Evolutionary conservation across 2,113 vertebrate genomes (phyloP).

Genomic region (Craseonycteris thonglongyai): DNA sequence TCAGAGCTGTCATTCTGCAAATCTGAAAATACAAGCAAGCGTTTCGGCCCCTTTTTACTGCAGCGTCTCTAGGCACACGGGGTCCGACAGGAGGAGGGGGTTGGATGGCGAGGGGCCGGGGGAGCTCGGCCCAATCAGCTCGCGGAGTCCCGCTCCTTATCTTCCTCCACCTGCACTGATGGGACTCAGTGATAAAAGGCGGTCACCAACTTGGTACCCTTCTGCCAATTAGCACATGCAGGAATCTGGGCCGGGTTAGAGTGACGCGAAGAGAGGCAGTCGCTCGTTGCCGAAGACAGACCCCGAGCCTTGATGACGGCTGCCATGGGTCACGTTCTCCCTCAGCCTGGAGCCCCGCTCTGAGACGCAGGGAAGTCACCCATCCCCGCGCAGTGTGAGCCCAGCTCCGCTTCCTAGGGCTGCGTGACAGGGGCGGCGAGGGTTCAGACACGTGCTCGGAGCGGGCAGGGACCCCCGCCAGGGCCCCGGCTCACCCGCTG

Average conservation of each 20-base stretch:
- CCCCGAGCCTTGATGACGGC: not conserved
- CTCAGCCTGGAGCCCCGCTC: not conserved
- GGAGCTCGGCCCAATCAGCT: not conserved
- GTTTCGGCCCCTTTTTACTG: not conserved
- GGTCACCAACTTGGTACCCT: conserved; percentile 5
- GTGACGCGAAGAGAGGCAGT: not conserved
- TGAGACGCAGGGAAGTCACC: not conserved
- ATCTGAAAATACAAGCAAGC: not conserved
- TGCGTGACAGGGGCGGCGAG: not conserved
- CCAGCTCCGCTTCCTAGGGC: no score
- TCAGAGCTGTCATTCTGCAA: not conserved
- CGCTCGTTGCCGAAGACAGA: not conserved
- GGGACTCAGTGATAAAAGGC: conserved; percentile 16
- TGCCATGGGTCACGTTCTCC: not conserved
- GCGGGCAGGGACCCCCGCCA: no score
- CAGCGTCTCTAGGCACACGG: not conserved
- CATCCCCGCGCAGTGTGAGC: not conserved
- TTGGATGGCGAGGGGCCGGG: not conserved
- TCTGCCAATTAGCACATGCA: conserved; percentile 64
- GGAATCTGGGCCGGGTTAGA: conserved; percentile 57
- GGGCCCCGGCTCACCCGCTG: conserved; percentile 69
- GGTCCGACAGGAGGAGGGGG: not conserved
- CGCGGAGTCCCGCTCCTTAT: not conserved
- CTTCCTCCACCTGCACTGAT: not conserved
- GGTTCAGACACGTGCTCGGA: no score